Evolutionary conservation across 2,797 vertebrate genomes (phyloP), one percentile per base, ranked within the genome.

Genomic region (Helarctos malayanus): DNA sequence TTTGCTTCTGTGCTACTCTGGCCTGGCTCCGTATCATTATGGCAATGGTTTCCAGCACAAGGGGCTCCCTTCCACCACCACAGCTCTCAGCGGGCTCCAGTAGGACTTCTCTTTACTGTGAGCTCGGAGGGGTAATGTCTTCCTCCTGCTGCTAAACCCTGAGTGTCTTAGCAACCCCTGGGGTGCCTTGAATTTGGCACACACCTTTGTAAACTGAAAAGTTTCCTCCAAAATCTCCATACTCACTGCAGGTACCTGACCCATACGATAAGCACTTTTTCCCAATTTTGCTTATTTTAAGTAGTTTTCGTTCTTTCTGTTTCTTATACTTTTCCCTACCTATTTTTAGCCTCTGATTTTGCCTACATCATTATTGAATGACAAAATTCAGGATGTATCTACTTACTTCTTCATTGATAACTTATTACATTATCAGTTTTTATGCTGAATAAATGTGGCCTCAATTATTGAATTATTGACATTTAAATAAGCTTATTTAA

Each of bases 401-500:
- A 75, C 47, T 45, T 75, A 61, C 21, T 45, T 32, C 3, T 35
- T 94, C 27, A 92, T 21, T 89, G 61, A 68, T 41, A 82, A 35
- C n/a, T 68, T 87, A 41, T 94, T 71, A 82, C 25, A 47, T 65
- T 54, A 86, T 76, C 27, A 38, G 32, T 68, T 71, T 89, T 96
- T 78, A 76, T 56, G 81, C 19, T 83, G n/a, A 96, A 80, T 71
- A 91, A 81, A 92, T 57, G 21, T 79, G 5, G 19, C 9, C 81
- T 84, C 88, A 82, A 82, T 85, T 88, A 91, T 27, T 94, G n/a
- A 11, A 52, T 68, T 85, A 35, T 15, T 86, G 27, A 78, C 25
- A 52, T 84, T 76, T 86, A 93, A 93, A 91, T 45, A 49, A 80
- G 38, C 25, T 57, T 86, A 47, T 45, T 75, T 96, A 96, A 76